Evolutionary conservation across 2,797 vertebrate genomes (phyloP).

Genomic region (Taenioides sp.): DNA sequence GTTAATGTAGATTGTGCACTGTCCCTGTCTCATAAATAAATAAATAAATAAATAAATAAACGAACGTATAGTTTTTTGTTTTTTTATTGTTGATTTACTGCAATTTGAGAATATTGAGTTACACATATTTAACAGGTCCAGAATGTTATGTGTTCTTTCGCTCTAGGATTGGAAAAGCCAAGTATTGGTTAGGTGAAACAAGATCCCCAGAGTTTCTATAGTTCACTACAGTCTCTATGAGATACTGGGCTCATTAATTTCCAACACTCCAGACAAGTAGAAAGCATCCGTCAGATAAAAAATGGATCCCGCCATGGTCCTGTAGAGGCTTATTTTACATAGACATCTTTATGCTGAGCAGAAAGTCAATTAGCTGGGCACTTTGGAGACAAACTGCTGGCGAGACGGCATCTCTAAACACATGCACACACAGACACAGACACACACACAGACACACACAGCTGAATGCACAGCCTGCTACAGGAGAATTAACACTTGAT

Average conservation of each 20-base stretch:
- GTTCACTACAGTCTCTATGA: conserved; percentile 27
- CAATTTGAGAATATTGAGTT: too few relatives aligned
- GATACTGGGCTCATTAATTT: conserved; percentile 43
- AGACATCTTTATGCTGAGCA: conserved; percentile 47
- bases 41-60: too few relatives aligned
- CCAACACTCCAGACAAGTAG: conserved; percentile 21
- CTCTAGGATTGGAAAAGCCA: neutral
- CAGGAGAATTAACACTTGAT: conserved; percentile 42
- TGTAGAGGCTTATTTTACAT: conserved; percentile 62
- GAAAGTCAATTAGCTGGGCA: conserved; percentile 67
- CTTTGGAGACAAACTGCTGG: conserved; percentile 58
- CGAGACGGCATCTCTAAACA: conserved; percentile 32
- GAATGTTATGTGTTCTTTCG: neutral
- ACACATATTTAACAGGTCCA: neutral
- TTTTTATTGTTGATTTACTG: too few relatives aligned
- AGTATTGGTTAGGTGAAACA: conserved; percentile 23
- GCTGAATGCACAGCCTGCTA: conserved; percentile 25
- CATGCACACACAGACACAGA: conserved; percentile 16
- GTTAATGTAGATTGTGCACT: too few relatives aligned
- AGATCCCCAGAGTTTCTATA: conserved; percentile 44
- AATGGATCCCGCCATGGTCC: conserved; percentile 40
- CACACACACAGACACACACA: neutral
- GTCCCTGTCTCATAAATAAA: too few relatives aligned
- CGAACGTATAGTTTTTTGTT: too few relatives aligned
- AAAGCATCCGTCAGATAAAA: conserved; percentile 35